A percentile compares a stretch with the other conserved stretches of the same genome.
Evolutionary conservation across 2,797 vertebrate species (phyloP).

Genomic region (Galagoides demidoff): DNA sequence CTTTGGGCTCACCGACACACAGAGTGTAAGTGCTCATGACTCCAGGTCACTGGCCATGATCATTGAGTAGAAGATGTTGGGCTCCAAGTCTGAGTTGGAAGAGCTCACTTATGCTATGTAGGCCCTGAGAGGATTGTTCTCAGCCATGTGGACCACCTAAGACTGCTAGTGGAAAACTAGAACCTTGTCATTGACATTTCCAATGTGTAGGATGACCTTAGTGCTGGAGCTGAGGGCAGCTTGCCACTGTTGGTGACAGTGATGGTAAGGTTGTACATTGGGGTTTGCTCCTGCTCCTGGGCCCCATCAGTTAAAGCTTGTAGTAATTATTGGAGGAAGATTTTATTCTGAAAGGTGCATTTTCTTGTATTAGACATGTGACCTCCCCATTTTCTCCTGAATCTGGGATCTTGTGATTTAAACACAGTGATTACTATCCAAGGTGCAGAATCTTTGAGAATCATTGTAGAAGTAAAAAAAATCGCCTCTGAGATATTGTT

Average conservation of each 20-base stretch:
- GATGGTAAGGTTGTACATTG: constrained; percentile 86
- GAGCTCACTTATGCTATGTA: constrained; percentile 84
- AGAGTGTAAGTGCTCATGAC: constrained; percentile 81
- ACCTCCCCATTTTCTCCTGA: constrained; percentile 72
- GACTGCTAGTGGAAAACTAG: constrained; percentile 82
- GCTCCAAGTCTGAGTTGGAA: not conserved
- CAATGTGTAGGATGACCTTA: constrained; percentile 78
- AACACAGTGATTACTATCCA: constrained; percentile 75
- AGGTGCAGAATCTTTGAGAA: constrained; percentile 71
- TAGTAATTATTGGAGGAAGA: constrained; percentile 76
- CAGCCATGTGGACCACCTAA: constrained; percentile 82
- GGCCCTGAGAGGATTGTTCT: constrained; percentile 85
- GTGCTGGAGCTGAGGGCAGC: constrained; percentile 83
- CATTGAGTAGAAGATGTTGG: constrained; percentile 48
- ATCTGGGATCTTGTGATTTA: constrained; percentile 81
- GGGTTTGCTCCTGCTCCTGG: constrained; percentile 79
- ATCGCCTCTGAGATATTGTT: constrained; percentile 75
- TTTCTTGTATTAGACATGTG: constrained; percentile 65
- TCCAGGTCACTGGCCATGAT: constrained; percentile 84
- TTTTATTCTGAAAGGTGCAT: constrained; percentile 72
- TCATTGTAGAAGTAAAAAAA: constrained; percentile 72
- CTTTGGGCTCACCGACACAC: constrained; percentile 86
- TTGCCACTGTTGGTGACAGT: constrained; percentile 83
- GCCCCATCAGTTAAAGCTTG: constrained; percentile 67
- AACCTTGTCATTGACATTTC: constrained; percentile 86